Percentiles rank a stretch among this genome's conserved stretches.
Evolutionary conservation across 2,888 invertebrate genomes (phyloP).

Genomic region (Pollenia amentaria): DNA sequence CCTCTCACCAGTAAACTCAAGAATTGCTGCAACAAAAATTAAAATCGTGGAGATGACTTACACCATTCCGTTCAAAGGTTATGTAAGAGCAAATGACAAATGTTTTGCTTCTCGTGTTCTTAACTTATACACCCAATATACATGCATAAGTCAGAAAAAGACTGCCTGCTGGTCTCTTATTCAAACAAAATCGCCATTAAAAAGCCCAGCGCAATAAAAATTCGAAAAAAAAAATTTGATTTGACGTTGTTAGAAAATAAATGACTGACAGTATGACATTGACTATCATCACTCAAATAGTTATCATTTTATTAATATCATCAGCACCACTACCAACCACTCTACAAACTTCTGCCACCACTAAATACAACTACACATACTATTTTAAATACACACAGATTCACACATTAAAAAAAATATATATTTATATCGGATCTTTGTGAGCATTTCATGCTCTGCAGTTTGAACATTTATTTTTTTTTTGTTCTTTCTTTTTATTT

Average conservation of each 20-base stretch:
- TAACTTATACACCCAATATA: too few species aligned
- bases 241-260: background rate
- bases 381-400: background rate
- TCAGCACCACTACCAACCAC: background rate
- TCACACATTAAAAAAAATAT: background rate
- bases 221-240: conserved; percentile 9
- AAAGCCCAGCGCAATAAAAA: conserved; percentile 31
- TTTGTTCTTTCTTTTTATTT: background rate
- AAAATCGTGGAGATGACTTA: too few species aligned
- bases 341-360: background rate
- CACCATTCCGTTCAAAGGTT: too few species aligned
- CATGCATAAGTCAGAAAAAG: background rate
- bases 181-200: conserved; percentile 44
- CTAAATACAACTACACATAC: conserved; percentile 7
- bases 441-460: conserved; percentile 46
- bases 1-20: too few species aligned
- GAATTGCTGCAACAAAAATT: too few species aligned
- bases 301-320: conserved; percentile 57
- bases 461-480: background rate
- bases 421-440: conserved; percentile 18
- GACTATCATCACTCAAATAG: conserved; percentile 58
- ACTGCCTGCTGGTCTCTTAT: conserved; percentile 33
- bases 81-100: too few species aligned
- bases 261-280: conserved; percentile 37
- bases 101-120: too few species aligned